Evolutionary conservation across 2,113 vertebrate species (phyloP), one percentile per base, ranked within the genome.

Genomic region (Ellobius talpinus): DNA sequence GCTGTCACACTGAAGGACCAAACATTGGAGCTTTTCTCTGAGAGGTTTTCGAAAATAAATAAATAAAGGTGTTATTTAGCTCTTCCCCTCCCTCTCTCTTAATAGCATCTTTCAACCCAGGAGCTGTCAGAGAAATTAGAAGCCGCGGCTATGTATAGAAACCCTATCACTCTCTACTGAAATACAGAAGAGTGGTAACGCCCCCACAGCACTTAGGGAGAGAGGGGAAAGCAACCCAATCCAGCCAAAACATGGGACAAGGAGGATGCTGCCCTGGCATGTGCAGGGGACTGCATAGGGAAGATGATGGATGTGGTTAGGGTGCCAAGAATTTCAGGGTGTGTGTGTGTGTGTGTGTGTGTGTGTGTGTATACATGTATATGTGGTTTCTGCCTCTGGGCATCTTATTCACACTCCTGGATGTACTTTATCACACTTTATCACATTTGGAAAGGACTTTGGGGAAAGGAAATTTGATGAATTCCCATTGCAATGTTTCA

Each of bases 51-150:
- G 24, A 87, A 89, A 91, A 86, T 87, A 91, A 82, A 89, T 95
- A 95, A 95, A 76, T 91, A 95, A 96, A 92, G 93, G 50, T 13
- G 82, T 68, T 85, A 91, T 87, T 97, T 96, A 95, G 93, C 66
- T 96, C 82, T 94, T 58, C 85, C 24, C 52, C 52, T 63, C 29
- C 73, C 29, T 42, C 26, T 81, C 78, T 89, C 55, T 97, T 78
- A 93, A 89, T 52, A 78, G 93, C 92, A 96, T 94, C 96, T 98
- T 98, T 98, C 97, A 96, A 97, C 91, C 93, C n/a, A 58, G 93
- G 84, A 96, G 95, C 91, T 93, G 97, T 93, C 96, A 94, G 93
- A 77, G 94, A 95, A 85, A 87, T 97, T 97, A 66, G 63, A 89
- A 97, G 72, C 77, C 1, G 0, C 4, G 29, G 89, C 95, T 97